Base-by-base conservation (phyloP, 1,140 invertebrate species). In the Chrysomallon squamiferum region DNA sequence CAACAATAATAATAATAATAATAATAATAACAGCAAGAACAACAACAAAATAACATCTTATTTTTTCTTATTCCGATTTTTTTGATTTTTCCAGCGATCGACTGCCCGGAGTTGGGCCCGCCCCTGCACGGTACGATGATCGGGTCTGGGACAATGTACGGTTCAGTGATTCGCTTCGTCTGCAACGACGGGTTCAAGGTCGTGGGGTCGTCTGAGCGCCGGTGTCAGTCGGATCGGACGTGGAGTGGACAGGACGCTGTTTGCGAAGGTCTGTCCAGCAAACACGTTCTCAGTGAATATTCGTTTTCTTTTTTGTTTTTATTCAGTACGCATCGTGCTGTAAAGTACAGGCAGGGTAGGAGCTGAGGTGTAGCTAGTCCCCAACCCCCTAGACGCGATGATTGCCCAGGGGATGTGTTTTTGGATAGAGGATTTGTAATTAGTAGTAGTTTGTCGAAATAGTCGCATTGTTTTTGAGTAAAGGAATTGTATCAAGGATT, bases 71-170 rank as follows among this genome's bases (percentile, higher is more conserved):
- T n/a, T n/a, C 35, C 35, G 5, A 7, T 56, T 22, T 64, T 41
- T 65, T 27, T 41, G 50, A 38, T 32, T 27, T 27, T 68, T 68
- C 59, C 92, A 86, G 93, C 95, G 69, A 94, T 97, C 70, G 90
- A 95, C 85, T 98, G 95, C 85, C 89, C 92, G 27, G 89, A 90
- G 52, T 94, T 96, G 0, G 92, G 93, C 69, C 91, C 93, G 74
- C 95, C 95, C 6, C 88, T 89, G n/a, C 92, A 97, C 81, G 96
- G 95, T 33, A 93, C 92, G 76, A 94, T 94, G 52, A 90, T 95
- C 68, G 96, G 93, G 85, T 95, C 93, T 0, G 94, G 94, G n/a
- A 91, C 93, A 71, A 93, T 93, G 2, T 98, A 96, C 89, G 96
- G 96, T 81, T 94, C 95, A 0, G 91, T 95, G 59, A 93, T 97